Evolutionary conservation across 1,140 invertebrate genomes (phyloP).

Genomic region (Caenorhabditis tropicalis): DNA sequence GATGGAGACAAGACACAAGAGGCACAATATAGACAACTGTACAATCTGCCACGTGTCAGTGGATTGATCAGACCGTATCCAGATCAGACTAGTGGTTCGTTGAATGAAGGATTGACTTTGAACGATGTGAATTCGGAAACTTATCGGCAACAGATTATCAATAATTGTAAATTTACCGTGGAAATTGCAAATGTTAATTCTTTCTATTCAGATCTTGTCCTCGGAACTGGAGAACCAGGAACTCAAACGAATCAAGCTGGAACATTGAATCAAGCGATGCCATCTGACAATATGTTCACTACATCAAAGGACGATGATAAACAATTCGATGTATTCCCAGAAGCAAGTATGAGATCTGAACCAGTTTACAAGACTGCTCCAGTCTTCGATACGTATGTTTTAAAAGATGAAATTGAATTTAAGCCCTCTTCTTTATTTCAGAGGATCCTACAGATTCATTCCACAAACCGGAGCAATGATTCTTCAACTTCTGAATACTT

Average conservation of each 20-base stretch:
- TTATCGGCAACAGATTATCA: conserved; percentile 58
- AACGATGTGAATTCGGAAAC: conserved; percentile 58
- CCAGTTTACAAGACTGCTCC: conserved; percentile 70
- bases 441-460: conserved; percentile 53
- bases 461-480: conserved; percentile 62
- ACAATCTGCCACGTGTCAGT: conserved; percentile 54
- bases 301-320: conserved; percentile 70
- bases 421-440: background rate
- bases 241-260: conserved; percentile 48
- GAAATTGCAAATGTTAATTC: background rate
- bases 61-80: conserved; percentile 61
- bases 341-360: conserved; percentile 64
- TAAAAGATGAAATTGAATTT: background rate
- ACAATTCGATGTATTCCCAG: conserved; percentile 71
- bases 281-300: conserved; percentile 71
- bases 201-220: conserved; percentile 38
- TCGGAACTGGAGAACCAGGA: conserved; percentile 51
- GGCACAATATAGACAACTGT: conserved; percentile 53
- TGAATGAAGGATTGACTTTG: conserved; percentile 51
- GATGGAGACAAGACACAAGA: conserved; percentile 60
- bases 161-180: conserved; percentile 40
- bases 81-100: conserved; percentile 52
- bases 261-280: conserved; percentile 54
- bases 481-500: conserved; percentile 66
- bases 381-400: conserved; percentile 61